phyloP scores from a whole-genome alignment of 2,797 vertebrate species.

The Emydoidea blandingii region DNA sequence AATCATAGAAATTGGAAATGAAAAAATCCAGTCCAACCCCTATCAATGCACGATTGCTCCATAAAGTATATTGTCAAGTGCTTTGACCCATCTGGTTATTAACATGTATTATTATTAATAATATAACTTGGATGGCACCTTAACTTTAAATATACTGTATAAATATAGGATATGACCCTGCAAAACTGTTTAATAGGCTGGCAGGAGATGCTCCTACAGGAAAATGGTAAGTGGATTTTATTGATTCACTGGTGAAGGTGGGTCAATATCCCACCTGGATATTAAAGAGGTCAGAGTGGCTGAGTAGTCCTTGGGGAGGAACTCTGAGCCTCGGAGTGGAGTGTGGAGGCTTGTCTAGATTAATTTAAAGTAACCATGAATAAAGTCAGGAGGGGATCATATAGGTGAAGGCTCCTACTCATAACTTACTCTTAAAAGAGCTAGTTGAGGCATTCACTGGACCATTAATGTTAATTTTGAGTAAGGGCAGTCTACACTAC shows the following conservation, averaged over 20 bases:
- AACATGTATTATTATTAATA: background rate
- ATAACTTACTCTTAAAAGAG: background rate
- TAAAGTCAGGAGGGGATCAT: background rate
- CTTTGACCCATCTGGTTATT: background rate
- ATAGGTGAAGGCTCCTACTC: background rate
- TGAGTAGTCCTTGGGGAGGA: background rate
- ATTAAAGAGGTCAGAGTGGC: background rate
- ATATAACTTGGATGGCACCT: background rate
- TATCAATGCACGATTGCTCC: background rate
- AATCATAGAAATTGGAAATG: background rate
- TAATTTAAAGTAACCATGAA: background rate
- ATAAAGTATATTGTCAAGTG: fast-evolving
- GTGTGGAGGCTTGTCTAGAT: background rate
- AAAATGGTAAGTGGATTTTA: background rate
- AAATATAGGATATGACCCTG: background rate
- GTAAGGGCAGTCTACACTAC: too few species aligned
- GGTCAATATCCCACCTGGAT: background rate
- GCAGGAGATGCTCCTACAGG: background rate
- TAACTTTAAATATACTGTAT: background rate
- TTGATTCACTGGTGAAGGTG: background rate
- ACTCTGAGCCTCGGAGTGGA: background rate
- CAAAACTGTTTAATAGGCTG: background rate
- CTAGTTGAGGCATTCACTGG: too few species aligned
- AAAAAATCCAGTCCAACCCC: background rate
- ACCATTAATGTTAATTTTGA: too few species aligned